These are phyloP conservation scores for Threskiornis aethiopicus DNA, from an alignment of 2,797 vertebrate genomes.

Conservation along the genomic window DNA sequence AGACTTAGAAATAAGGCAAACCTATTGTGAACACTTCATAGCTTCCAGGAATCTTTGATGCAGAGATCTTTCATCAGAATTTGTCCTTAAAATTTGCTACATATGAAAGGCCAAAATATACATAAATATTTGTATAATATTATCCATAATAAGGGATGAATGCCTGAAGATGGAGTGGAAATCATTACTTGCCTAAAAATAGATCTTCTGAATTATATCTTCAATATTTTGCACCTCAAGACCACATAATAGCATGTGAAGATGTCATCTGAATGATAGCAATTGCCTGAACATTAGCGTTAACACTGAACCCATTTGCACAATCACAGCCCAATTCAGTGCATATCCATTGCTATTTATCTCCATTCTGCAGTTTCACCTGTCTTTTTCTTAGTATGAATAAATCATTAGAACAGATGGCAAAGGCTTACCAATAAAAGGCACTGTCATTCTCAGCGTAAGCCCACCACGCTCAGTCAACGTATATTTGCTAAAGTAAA, in stretches of 20 bases:
- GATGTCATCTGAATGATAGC: slow-evolving; percentile 24
- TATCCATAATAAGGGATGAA: neutral
- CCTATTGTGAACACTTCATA: neutral
- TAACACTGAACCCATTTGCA: slow-evolving; percentile 58
- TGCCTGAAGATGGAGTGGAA: neutral
- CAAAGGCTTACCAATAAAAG: slow-evolving; percentile 73
- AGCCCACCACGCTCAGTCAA: slow-evolving; percentile 56
- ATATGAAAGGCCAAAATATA: neutral
- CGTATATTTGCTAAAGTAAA: slow-evolving; percentile 44
- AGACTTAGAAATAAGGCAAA: neutral
- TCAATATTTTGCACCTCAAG: slow-evolving; percentile 7
- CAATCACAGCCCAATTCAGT: slow-evolving; percentile 63
- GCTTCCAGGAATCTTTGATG: neutral
- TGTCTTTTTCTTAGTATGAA: slow-evolving; percentile 67
- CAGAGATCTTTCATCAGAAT: neutral
- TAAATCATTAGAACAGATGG: slow-evolving; percentile 78
- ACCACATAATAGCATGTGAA: neutral
- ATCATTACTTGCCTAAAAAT: neutral
- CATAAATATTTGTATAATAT: neutral
- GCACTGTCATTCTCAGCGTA: slow-evolving; percentile 62
- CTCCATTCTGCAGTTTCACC: slow-evolving; percentile 71
- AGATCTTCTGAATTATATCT: neutral
- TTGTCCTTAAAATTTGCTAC: neutral
- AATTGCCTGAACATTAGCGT: slow-evolving; percentile 43
- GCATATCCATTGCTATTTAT: slow-evolving; percentile 50